phyloP scores from a whole-genome alignment of 2,113 vertebrate genomes.

The Capreolus pygargus region DNA sequence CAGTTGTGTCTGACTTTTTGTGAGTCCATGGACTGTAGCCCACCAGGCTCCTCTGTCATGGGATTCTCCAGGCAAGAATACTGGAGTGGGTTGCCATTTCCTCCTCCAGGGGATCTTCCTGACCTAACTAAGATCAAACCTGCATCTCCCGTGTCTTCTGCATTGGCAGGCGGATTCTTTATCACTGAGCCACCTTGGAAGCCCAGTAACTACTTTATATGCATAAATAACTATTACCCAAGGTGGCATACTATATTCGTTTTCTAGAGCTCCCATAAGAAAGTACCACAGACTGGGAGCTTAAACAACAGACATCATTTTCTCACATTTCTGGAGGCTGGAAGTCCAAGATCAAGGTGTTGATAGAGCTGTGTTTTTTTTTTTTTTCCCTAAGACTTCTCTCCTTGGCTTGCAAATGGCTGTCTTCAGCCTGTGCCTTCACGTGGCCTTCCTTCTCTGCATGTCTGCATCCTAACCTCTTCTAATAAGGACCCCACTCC shows the following conservation, averaged over 20 bases:
- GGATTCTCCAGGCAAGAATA: not conserved
- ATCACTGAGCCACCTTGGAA: not conserved
- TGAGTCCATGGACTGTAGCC: not conserved
- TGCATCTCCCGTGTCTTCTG: not conserved
- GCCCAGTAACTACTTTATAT: not conserved
- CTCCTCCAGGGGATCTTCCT: not conserved
- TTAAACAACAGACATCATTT: not conserved
- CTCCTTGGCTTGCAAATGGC: not conserved
- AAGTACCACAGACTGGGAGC: not conserved
- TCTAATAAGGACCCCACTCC: not conserved
- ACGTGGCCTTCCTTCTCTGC: not conserved
- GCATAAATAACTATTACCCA: not conserved
- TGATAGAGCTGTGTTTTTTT: not conserved
- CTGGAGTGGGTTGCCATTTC: not conserved
- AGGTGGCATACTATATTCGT: not conserved
- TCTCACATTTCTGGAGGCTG: not conserved
- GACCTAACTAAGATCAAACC: not conserved
- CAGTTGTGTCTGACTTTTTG: not conserved
- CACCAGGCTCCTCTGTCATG: not conserved
- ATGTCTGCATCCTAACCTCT: not conserved
- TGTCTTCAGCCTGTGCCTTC: not conserved
- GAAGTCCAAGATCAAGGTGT: not conserved
- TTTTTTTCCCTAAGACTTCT: fast-evolving
- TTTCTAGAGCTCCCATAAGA: not conserved
- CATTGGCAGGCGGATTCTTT: not conserved